Percentiles rank a stretch among this genome's conserved stretches.
phyloP scores from a whole-genome alignment of 2,888 invertebrate genomes.

The Dioctria rufipes region DNA sequence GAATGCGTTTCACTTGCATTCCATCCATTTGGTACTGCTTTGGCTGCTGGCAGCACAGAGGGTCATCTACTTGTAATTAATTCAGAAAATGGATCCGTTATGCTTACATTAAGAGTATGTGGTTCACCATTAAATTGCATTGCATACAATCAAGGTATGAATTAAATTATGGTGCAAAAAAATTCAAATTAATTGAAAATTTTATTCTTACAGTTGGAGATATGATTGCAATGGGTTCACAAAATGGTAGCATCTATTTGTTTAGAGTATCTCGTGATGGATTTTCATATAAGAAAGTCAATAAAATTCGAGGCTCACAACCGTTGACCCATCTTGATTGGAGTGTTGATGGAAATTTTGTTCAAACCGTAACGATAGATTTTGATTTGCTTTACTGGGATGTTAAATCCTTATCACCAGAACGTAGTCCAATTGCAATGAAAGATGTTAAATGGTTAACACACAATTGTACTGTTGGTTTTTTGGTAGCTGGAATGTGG shows the following conservation, averaged over 20 bases:
- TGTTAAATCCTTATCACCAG: constrained; percentile 87
- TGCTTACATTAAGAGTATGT: constrained; percentile 88
- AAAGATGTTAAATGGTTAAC: constrained; percentile 93
- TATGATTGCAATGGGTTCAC: constrained; percentile 89
- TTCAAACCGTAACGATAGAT: constrained; percentile 92
- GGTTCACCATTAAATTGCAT: constrained; percentile 90
- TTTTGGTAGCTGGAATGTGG: constrained; percentile 91
- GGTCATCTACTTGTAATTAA: constrained; percentile 90
- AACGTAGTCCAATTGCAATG: constrained; percentile 91
- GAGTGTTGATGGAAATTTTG: constrained; percentile 89
- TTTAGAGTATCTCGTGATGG: constrained; percentile 91
- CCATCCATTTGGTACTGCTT: constrained; percentile 89
- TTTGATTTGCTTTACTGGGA: constrained; percentile 94
- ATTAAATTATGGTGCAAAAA: not conserved
- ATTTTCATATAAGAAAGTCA: constrained; percentile 90
- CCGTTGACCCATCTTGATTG: constrained; percentile 90
- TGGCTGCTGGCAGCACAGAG: constrained; percentile 91
- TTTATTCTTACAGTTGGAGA: constrained; percentile 79
- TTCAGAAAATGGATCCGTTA: constrained; percentile 88
- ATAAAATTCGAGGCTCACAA: constrained; percentile 89
- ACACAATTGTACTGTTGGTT: constrained; percentile 89
- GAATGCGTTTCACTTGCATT: constrained; percentile 91
- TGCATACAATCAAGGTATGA: constrained; percentile 87
- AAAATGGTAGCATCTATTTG: constrained; percentile 86
- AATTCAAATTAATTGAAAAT: not conserved